Percentiles rank a stretch among this genome's conserved stretches.
Evolutionary conservation across 2,888 invertebrate species (phyloP).

Genomic region (Dascillus cervinus): DNA sequence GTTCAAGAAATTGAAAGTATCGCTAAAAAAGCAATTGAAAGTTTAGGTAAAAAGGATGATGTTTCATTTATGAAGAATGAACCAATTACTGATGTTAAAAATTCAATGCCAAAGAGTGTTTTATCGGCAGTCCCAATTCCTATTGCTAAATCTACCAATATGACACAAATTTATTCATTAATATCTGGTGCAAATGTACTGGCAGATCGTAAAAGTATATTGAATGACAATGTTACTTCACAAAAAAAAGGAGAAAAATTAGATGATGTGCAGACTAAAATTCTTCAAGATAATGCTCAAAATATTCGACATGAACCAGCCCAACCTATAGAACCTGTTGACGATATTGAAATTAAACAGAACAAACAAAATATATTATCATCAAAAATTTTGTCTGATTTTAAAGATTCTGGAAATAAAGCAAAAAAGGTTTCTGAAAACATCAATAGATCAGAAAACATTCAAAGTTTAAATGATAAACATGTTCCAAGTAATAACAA

Average conservation of each 20-base stretch:
- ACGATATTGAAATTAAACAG: slow-evolving; percentile 2
- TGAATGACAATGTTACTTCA: too few species aligned
- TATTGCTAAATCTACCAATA: slow-evolving; percentile 8
- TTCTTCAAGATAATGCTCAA: background rate
- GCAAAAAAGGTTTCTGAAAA: background rate
- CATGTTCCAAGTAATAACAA: too few species aligned
- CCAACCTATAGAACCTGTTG: background rate
- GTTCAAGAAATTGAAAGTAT: slow-evolving; percentile 36
- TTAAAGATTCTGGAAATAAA: background rate
- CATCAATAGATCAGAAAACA: background rate
- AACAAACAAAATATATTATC: background rate
- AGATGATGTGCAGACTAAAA: too few species aligned
- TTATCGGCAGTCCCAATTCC: slow-evolving; percentile 9
- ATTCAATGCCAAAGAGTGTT: background rate
- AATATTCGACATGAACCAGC: too few species aligned
- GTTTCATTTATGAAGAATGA: slow-evolving; percentile 4
- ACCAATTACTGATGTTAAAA: background rate
- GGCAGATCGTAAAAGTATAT: too few species aligned
- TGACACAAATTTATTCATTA: background rate
- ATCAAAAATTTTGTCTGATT: too few species aligned
- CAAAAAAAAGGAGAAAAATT: too few species aligned
- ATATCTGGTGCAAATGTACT: too few species aligned
- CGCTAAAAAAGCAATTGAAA: slow-evolving; percentile 37
- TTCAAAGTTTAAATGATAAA: too few species aligned
- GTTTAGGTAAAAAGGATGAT: slow-evolving; percentile 23